Conservation (phyloP, 1,140 invertebrate species). For the Papilio polyxenes region DNA sequence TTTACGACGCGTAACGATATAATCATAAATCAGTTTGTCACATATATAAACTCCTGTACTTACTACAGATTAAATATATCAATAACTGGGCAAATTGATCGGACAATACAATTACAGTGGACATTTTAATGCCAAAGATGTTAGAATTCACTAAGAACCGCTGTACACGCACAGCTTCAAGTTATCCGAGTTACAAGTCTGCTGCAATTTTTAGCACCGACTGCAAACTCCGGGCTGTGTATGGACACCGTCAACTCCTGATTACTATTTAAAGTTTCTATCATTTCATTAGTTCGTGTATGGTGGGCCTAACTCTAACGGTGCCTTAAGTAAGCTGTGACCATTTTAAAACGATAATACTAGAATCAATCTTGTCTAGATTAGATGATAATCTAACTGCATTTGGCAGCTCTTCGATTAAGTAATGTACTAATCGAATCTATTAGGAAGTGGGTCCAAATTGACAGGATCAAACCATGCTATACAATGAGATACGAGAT, state of each 20-base stretch:
- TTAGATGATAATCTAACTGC: conserved; percentile 27
- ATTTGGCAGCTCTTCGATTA: conserved; percentile 26
- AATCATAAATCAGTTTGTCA: too few relatives aligned
- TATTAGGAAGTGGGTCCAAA: conserved; percentile 33
- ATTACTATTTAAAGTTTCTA: not conserved
- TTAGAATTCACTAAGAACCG: not conserved
- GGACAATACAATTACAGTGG: not conserved
- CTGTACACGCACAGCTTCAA: not conserved
- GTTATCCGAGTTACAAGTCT: not conserved
- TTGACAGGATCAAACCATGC: conserved; percentile 13
- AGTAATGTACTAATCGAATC: conserved; percentile 33
- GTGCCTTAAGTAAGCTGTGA: conserved; percentile 11
- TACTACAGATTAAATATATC: too few relatives aligned
- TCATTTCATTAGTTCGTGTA: not conserved
- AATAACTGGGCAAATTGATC: not conserved
- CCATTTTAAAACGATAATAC: not conserved
- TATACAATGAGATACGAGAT: conserved; percentile 18
- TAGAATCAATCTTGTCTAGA: conserved; percentile 21
- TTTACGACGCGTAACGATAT: too few relatives aligned
- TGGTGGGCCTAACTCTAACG: not conserved
- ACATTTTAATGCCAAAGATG: not conserved
- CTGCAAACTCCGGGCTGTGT: too few relatives aligned
- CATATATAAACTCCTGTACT: too few relatives aligned
- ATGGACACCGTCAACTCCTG: not conserved
- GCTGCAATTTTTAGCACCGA: too few relatives aligned